phyloP scores from a whole-genome alignment of 2,113 vertebrate species.

The Chascanopsetta lugubris region DNA sequence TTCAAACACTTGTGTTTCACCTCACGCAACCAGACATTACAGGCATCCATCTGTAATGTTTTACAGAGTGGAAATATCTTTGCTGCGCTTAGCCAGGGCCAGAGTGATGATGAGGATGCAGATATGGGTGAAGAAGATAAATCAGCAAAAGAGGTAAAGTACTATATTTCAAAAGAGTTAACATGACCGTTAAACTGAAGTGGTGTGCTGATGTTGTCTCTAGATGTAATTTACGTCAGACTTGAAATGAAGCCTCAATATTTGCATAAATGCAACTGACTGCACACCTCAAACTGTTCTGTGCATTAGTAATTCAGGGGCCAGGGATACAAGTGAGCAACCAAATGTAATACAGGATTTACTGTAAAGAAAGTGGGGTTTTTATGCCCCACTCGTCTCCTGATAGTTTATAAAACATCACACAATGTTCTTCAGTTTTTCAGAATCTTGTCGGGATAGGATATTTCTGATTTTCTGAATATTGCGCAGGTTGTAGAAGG shows the following conservation, averaged over 20 bases:
- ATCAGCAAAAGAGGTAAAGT: constrained; percentile 57
- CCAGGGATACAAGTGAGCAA: no score
- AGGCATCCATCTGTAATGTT: constrained; percentile 3
- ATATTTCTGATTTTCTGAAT: no score
- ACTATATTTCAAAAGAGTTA: background rate
- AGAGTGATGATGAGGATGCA: constrained; percentile 83
- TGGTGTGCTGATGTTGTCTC: background rate
- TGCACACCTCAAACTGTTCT: no score
- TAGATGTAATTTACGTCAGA: constrained; percentile 11
- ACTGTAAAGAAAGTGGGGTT: no score
- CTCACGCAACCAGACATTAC: background rate
- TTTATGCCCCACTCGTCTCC: no score
- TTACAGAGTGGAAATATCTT: constrained; percentile 87
- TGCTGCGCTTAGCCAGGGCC: constrained; percentile 85
- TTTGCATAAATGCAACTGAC: no score
- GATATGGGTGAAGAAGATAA: constrained; percentile 55
- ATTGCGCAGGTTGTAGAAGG: no score
- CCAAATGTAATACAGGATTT: no score
- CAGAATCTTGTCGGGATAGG: no score
- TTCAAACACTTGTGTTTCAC: background rate
- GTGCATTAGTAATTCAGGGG: no score
- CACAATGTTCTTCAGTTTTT: no score
- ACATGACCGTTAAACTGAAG: background rate
- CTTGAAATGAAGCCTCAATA: constrained; percentile 8
- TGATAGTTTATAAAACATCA: no score